phyloP scores from a whole-genome alignment of 2,797 vertebrate species.

The Cichlasoma orientale region DNA sequence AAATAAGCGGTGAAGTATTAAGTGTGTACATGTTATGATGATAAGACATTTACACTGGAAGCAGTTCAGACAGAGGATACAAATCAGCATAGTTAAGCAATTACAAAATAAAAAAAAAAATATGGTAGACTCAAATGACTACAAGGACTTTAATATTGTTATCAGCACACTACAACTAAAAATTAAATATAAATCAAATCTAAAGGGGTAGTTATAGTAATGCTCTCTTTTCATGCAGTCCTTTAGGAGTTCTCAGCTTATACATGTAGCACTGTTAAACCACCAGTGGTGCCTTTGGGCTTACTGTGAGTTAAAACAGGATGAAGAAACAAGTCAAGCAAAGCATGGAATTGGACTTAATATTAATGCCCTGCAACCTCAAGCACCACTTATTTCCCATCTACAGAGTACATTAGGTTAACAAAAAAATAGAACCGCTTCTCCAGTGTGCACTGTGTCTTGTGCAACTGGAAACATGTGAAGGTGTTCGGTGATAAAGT shows the following conservation, averaged over 20 bases:
- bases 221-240: constrained; percentile 80
- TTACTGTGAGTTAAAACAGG: constrained; percentile 3
- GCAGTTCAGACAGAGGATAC: constrained; percentile 80
- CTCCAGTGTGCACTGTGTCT: constrained; percentile 39
- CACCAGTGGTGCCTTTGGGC: not conserved
- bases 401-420: not conserved
- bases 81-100: constrained; percentile 75
- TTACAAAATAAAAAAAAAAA: constrained; percentile 11
- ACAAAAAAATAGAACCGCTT: not conserved
- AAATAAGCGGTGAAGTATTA: constrained; percentile 68
- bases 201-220: constrained; percentile 52
- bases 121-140: constrained; percentile 61
- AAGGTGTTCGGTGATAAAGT: constrained; percentile 16
- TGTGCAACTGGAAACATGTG: constrained; percentile 45
- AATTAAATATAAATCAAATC: constrained; percentile 37
- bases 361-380: constrained; percentile 45
- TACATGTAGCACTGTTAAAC: not conserved
- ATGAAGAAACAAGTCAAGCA: constrained; percentile 16
- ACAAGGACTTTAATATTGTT: constrained; percentile 63
- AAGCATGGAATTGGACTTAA: constrained; percentile 22
- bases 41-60: constrained; percentile 79
- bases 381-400: constrained; percentile 18
- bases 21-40: constrained; percentile 74
- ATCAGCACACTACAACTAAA: constrained; percentile 67
- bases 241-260: constrained; percentile 25